phyloP scores from a whole-genome alignment of 2,113 vertebrate genomes.

The Osmerus eperlanus region DNA sequence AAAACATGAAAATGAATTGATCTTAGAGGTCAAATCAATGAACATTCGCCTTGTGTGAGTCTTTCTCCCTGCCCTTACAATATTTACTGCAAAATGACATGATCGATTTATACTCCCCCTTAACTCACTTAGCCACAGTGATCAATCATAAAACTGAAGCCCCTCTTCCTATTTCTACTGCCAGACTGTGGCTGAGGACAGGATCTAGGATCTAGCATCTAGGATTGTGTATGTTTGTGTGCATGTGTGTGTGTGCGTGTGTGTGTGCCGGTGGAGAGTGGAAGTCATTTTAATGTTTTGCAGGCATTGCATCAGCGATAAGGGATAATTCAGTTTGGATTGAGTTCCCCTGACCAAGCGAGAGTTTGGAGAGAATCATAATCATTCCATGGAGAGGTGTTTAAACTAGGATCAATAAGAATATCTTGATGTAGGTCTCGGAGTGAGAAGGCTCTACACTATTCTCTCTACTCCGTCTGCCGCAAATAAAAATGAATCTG shows the following conservation, averaged over 20 bases:
- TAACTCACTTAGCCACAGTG: constrained; percentile 39
- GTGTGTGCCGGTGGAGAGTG: neutral
- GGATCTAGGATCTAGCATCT: too few species aligned
- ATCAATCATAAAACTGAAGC: constrained; percentile 46
- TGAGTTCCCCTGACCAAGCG: constrained; percentile 28
- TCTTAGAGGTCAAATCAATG: constrained; percentile 43
- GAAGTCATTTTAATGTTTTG: constrained; percentile 31
- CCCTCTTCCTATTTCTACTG: constrained; percentile 29
- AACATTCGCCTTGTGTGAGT: constrained; percentile 19
- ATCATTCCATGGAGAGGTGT: constrained; percentile 40
- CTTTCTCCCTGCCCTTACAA: constrained; percentile 27
- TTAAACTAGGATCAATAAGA: constrained; percentile 44
- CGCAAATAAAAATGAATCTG: constrained; percentile 15
- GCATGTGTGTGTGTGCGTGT: neutral
- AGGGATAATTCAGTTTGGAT: constrained; percentile 41
- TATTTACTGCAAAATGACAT: constrained; percentile 54
- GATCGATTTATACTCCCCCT: constrained; percentile 50
- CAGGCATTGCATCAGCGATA: constrained; percentile 16
- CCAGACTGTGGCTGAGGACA: constrained; percentile 16
- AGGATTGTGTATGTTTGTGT: constrained; percentile 11
- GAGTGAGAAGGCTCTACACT: constrained; percentile 3
- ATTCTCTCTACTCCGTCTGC: constrained; percentile 11
- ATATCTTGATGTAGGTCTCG: constrained; percentile 32
- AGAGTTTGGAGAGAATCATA: constrained; percentile 29
- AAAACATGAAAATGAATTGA: constrained; percentile 40